Percentiles rank a stretch among this genome's conserved stretches.
Conservation (phyloP, 2,113 vertebrate species). For the Dasyurus viverrinus region DNA sequence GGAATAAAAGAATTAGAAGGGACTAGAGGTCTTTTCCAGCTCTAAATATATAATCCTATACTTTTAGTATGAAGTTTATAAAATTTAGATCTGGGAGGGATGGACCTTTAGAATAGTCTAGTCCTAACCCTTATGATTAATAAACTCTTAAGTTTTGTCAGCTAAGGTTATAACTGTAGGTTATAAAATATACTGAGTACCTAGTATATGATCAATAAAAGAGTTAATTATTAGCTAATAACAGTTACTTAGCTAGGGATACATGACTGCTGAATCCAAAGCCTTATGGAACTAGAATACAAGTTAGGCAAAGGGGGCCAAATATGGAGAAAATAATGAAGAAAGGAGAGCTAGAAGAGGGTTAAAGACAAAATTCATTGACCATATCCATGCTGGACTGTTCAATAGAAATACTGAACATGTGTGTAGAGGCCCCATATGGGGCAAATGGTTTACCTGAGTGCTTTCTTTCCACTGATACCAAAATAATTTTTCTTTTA, state of each 20-base stretch:
- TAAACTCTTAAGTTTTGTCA: background rate
- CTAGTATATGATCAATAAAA: background rate
- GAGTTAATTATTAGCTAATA: background rate
- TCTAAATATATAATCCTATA: background rate
- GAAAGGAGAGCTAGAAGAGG: background rate
- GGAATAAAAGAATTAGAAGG: background rate
- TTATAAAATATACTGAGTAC: background rate
- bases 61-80: background rate
- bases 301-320: background rate
- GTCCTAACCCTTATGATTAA: background rate
- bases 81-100: background rate
- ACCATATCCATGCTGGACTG: background rate
- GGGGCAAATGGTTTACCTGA: background rate
- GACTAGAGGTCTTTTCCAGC: background rate
- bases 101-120: background rate
- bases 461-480: background rate
- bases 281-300: background rate
- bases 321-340: background rate
- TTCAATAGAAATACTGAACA: background rate
- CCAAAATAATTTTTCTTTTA: background rate
- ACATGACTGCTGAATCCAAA: background rate
- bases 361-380: background rate
- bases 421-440: background rate
- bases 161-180: background rate
- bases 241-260: background rate